These are phyloP conservation scores for Drosophila guanche DNA, from an alignment of 1,140 invertebrate genomes.

Conservation along the genomic window DNA sequence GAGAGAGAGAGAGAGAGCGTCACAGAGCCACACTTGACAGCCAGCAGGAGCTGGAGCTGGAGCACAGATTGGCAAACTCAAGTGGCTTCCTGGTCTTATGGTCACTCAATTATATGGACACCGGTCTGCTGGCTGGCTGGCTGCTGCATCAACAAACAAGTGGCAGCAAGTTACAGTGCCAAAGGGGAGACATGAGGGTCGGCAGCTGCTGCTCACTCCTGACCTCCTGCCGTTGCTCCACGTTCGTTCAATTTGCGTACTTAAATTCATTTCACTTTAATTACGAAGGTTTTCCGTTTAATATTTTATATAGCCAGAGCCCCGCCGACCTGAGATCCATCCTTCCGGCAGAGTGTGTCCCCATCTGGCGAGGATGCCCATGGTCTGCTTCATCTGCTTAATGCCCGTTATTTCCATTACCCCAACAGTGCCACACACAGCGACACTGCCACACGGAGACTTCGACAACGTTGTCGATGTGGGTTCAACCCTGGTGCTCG, in stretches of 20 bases:
- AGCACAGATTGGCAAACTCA: slow-evolving; percentile 69
- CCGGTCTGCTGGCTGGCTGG: slow-evolving; percentile 11
- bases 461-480: slow-evolving; percentile 31
- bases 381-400: slow-evolving; percentile 54
- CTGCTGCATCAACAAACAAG: slow-evolving; percentile 8
- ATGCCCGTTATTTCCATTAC: slow-evolving; percentile 64
- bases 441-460: neutral
- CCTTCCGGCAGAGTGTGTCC: slow-evolving; percentile 1
- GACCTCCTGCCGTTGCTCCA: slow-evolving; percentile 44
- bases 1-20: too few species aligned
- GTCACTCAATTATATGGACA: slow-evolving; percentile 67
- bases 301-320: slow-evolving; percentile 64
- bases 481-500: slow-evolving; percentile 19
- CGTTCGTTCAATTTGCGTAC: slow-evolving; percentile 81
- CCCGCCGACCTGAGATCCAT: slow-evolving; percentile 4
- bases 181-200: neutral
- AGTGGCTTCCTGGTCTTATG: slow-evolving; percentile 54
- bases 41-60: slow-evolving; percentile 9
- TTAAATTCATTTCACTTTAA: slow-evolving; percentile 82
- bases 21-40: slow-evolving; percentile 45
- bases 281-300: slow-evolving; percentile 80
- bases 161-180: slow-evolving; percentile 21
- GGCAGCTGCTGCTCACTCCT: slow-evolving; percentile 29
- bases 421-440: neutral
- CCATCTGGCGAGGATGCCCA: slow-evolving; percentile 34